These are phyloP conservation scores for Ernsta delagoae DNA, from an alignment of 2,888 invertebrate genomes.

Conservation along the genomic window DNA sequence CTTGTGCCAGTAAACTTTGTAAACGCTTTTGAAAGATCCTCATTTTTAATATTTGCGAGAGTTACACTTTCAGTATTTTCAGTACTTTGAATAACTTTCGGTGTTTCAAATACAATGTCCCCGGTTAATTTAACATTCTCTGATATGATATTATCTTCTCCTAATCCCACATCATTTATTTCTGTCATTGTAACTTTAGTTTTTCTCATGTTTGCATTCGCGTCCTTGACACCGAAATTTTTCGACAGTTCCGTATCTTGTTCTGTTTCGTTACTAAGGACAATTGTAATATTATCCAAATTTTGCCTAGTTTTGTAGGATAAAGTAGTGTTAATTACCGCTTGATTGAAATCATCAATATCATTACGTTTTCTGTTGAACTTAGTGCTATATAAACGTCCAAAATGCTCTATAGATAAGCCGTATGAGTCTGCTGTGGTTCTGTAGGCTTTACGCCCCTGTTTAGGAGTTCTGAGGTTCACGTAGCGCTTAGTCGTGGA, in stretches of 20 bases:
- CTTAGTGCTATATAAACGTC: conserved; percentile 12
- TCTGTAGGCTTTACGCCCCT: conserved; percentile 6
- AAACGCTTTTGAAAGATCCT: neutral
- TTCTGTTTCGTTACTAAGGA: neutral
- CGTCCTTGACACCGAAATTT: neutral
- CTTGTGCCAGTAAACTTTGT: neutral
- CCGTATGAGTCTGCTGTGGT: conserved; percentile 11
- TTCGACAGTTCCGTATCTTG: neutral
- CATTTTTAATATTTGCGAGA: neutral
- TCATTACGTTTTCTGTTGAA: conserved; percentile 24
- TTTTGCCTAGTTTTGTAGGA: neutral
- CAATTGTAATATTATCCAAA: neutral
- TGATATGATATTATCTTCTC: conserved; percentile 2
- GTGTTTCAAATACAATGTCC: neutral
- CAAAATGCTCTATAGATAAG: conserved; percentile 31
- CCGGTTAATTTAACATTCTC: conserved; percentile 7
- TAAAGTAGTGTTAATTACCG: neutral
- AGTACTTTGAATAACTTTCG: neutral
- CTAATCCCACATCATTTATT: neutral
- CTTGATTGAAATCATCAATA: conserved; percentile 16
- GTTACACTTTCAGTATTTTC: neutral
- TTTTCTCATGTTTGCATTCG: neutral
- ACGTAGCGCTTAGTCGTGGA: neutral
- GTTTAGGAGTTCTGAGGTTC: neutral
- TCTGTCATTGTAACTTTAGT: neutral